Base-by-base conservation (phyloP, 2,888 invertebrate genomes). In the Apantesis nais region DNA sequence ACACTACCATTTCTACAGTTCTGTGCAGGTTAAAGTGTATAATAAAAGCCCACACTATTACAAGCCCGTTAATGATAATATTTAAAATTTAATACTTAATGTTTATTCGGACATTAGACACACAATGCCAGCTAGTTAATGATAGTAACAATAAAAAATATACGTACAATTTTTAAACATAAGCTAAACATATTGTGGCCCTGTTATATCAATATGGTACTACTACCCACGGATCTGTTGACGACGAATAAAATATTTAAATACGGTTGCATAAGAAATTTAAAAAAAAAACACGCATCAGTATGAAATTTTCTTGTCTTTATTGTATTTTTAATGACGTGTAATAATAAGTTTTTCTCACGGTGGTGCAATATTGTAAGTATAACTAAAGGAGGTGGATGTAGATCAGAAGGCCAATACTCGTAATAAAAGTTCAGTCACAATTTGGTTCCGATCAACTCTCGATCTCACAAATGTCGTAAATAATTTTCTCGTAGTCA, bases 281-380 rank as follows among this genome's bases (percentile, higher is more conserved):
- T n/a, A n/a, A n/a, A 34, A 31, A 37, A 16, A 4, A 31, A 9
- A 37, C 61, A 62, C 11, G 29, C 7, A 9, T 12, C 2, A n/a
- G 22, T 37, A 37, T 62, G 16, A 37, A 62, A 12, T 37, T 62
- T 31, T 37, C 19, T 29, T 58, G 58, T 29, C 16, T 58, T 29
- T 58, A 58, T 25, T 58, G 16, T 29, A 58, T 14, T 25, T 58
- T 64, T 44, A 44, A 64, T 39, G 14, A 52, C 65, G 22, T n/a
- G 48, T 65, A 5, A 31, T 48, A 22, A 41, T 39, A 9, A n/a
- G 7, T n/a, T 48, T 64, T 64, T 64, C 64, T 64, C 48, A 48
- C 34, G 64, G 31, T 48, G n/a, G 25, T 1, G 29, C 25, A 14
- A 55, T 55, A 29, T 29, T 25, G 25, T 16, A 55, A 55, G 55